These are phyloP conservation scores for Pseudorectes ferrugineus DNA, from an alignment of 2,113 vertebrate genomes.

Conservation along the genomic window DNA sequence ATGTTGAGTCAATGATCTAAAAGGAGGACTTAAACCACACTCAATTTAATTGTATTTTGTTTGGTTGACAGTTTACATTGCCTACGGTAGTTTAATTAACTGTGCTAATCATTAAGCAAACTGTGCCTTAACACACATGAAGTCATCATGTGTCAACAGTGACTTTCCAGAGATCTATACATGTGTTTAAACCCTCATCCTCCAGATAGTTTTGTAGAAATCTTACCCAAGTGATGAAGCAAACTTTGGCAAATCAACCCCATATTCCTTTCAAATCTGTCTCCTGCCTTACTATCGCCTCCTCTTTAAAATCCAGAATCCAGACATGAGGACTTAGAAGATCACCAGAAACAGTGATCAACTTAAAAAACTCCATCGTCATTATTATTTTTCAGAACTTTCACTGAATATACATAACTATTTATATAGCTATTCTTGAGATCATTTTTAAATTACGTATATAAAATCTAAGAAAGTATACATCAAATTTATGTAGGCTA, in stretches of 20 bases:
- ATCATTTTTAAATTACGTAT: accelerated
- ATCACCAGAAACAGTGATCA: not conserved
- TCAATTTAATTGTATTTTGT: not conserved
- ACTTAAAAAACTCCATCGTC: not conserved
- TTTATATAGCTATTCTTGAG: not conserved
- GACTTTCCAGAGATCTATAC: not conserved
- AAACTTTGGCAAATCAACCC: not conserved
- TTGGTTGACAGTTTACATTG: not conserved
- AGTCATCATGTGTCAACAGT: not conserved
- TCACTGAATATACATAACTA: not conserved
- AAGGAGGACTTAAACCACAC: not conserved
- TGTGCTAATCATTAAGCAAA: constrained; percentile 25
- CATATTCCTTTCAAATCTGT: not conserved
- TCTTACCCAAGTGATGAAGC: not conserved
- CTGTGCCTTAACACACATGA: not conserved
- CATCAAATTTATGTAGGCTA: not conserved
- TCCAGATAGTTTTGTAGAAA: not conserved
- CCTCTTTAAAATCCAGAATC: not conserved
- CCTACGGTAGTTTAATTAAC: not conserved
- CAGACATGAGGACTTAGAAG: not conserved
- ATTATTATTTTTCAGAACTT: not conserved
- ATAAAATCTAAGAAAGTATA: not conserved
- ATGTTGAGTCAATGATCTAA: not conserved
- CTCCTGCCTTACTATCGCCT: not conserved
- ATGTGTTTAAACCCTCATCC: not conserved